Conservation (phyloP, 1,140 invertebrate genomes). For the Gonatopus flavifemur region DNA sequence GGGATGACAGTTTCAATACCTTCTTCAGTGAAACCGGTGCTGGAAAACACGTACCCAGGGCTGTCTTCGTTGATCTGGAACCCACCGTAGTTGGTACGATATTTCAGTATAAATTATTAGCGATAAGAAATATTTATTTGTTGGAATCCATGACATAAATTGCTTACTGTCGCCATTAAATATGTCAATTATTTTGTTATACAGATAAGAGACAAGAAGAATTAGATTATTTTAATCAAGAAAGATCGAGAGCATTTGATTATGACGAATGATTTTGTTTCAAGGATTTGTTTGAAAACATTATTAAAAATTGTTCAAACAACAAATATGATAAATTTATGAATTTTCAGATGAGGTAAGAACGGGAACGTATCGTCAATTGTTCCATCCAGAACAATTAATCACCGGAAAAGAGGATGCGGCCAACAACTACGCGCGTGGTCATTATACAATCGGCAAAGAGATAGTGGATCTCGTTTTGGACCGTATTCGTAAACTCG, state of each 20-base stretch:
- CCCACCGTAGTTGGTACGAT: slow-evolving; percentile 37
- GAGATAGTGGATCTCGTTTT: slow-evolving; percentile 28
- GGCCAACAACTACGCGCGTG: slow-evolving; percentile 68
- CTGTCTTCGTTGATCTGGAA: slow-evolving; percentile 32
- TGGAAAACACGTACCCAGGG: slow-evolving; percentile 28
- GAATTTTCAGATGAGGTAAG: slow-evolving; percentile 26
- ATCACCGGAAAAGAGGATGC: slow-evolving; percentile 68
- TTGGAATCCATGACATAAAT: no score
- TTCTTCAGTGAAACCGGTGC: slow-evolving; percentile 63
- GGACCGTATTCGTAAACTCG: slow-evolving; percentile 24
- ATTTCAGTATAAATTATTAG: no score
- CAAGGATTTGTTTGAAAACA: no score
- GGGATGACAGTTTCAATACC: slow-evolving; percentile 62
- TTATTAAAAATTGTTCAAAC: no score
- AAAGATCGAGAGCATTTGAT: no score
- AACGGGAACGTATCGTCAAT: slow-evolving; percentile 62
- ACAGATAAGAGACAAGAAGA: no score
- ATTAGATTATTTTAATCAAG: no score
- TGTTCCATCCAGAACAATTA: slow-evolving; percentile 66
- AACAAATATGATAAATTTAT: no score
- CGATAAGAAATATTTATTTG: no score
- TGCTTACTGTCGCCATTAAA: no score
- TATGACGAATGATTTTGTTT: no score
- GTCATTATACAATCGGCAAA: slow-evolving; percentile 30
- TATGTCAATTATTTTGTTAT: no score